phyloP scores from a whole-genome alignment of 2,888 invertebrate genomes.

The Pammene fasciana region DNA sequence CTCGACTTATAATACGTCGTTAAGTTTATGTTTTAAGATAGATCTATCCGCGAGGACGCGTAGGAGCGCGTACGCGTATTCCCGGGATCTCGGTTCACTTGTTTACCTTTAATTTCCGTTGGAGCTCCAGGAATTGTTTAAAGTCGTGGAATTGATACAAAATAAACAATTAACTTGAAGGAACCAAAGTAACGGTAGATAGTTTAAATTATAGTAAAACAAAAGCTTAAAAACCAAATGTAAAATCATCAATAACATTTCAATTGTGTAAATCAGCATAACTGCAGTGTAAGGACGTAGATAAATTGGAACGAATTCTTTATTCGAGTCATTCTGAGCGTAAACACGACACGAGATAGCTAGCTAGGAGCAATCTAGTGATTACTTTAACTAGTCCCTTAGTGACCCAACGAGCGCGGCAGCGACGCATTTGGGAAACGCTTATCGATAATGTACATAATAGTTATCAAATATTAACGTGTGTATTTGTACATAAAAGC shows the following conservation, averaged over 20 bases:
- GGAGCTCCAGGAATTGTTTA: constrained; percentile 68
- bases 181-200: constrained; percentile 71
- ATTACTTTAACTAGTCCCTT: constrained; percentile 37
- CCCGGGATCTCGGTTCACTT: constrained; percentile 44
- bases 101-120: constrained; percentile 45
- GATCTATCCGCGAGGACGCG: constrained; percentile 20
- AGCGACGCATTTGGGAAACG: constrained; percentile 47
- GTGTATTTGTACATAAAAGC: constrained; percentile 72
- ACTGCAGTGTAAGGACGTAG: constrained; percentile 26
- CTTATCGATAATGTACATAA: constrained; percentile 51
- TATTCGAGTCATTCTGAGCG: constrained; percentile 17
- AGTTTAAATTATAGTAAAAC: constrained; percentile 45
- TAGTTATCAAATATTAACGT: constrained; percentile 45
- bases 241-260: constrained; percentile 35
- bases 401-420: constrained; percentile 47
- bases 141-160: constrained; percentile 74
- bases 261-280: constrained; percentile 32
- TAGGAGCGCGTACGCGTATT: constrained; percentile 15
- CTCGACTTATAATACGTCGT: constrained; percentile 56
- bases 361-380: constrained; percentile 31
- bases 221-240: constrained; percentile 33
- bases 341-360: constrained; percentile 19
- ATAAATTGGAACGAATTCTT: constrained; percentile 10
- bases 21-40: constrained; percentile 36
- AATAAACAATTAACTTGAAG: constrained; percentile 62